phyloP scores from a whole-genome alignment of 1,140 invertebrate genomes.

The Thaumatotibia leucotreta region DNA sequence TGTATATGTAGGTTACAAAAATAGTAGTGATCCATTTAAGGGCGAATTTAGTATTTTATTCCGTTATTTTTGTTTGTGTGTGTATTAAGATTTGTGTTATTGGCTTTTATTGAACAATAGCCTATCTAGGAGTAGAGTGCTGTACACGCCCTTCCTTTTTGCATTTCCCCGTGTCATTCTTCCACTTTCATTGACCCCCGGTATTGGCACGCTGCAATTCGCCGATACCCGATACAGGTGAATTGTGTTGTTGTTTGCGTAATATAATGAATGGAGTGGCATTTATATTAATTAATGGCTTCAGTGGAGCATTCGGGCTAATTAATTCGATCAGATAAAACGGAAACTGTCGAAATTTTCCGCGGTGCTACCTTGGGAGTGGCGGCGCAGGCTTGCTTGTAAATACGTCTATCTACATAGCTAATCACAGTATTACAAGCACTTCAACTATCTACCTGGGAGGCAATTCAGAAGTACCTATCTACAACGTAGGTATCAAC shows the following conservation, averaged over 20 bases:
- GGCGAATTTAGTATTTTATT: too few species aligned
- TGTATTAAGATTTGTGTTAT: too few species aligned
- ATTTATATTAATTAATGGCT: constrained; percentile 31
- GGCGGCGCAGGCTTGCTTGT: not conserved
- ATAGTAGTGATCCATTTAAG: too few species aligned
- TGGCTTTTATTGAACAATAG: too few species aligned
- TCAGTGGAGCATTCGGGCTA: constrained; percentile 34
- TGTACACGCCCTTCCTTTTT: too few species aligned
- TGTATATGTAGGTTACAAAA: too few species aligned
- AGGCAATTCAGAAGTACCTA: too few species aligned
- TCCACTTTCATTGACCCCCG: not conserved
- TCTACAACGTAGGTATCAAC: too few species aligned
- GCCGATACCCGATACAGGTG: not conserved
- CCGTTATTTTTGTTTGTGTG: too few species aligned
- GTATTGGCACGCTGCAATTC: not conserved
- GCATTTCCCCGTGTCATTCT: too few species aligned
- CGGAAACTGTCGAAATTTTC: constrained; percentile 45
- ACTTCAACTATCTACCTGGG: too few species aligned
- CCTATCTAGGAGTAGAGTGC: too few species aligned
- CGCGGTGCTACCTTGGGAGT: not conserved
- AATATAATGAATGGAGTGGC: constrained; percentile 15
- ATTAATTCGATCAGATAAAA: constrained; percentile 56
- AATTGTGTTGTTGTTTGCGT: constrained; percentile 6
- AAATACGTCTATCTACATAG: not conserved
- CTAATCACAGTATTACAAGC: not conserved